Evolutionary conservation across 2,797 vertebrate species (phyloP).

Genomic region (Synanceia verrucosa): DNA sequence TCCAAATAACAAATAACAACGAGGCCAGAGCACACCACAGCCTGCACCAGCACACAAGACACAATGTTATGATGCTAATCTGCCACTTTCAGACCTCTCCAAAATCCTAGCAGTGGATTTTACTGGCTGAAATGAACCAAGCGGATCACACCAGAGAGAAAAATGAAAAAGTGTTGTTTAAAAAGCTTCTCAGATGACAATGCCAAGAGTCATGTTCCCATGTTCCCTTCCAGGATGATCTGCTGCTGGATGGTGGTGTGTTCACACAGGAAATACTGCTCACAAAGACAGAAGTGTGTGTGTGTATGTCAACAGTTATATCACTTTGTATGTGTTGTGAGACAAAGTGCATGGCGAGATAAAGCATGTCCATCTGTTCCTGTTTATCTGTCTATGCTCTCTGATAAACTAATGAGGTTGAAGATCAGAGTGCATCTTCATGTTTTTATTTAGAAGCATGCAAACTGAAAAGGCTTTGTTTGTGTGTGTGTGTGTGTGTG

Average conservation of each 20-base stretch:
- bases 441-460: not conserved
- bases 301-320: slow-evolving; percentile 14
- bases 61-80: slow-evolving; percentile 1
- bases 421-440: not conserved
- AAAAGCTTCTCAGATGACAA: not conserved
- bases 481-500: not conserved
- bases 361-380: not conserved
- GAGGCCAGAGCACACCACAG: not conserved
- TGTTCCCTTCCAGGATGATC: slow-evolving; percentile 28
- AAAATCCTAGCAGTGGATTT: not conserved
- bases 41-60: slow-evolving; percentile 3
- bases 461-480: slow-evolving; percentile 9
- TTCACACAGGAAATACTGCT: slow-evolving; percentile 20
- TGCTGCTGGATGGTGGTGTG: not conserved
- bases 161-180: not conserved
- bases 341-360: slow-evolving; percentile 6
- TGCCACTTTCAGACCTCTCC: slow-evolving; percentile 9
- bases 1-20: slow-evolving; percentile 50
- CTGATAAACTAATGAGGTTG: slow-evolving; percentile 10
- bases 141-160: slow-evolving; percentile 1
- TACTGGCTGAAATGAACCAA: not conserved
- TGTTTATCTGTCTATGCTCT: slow-evolving; percentile 14
- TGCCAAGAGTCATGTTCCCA: slow-evolving; percentile 50
- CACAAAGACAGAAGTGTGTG: slow-evolving; percentile 10
- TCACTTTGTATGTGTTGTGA: slow-evolving; percentile 22